Base-by-base conservation (phyloP, 2,888 invertebrate species). In the Neria commutata region DNA sequence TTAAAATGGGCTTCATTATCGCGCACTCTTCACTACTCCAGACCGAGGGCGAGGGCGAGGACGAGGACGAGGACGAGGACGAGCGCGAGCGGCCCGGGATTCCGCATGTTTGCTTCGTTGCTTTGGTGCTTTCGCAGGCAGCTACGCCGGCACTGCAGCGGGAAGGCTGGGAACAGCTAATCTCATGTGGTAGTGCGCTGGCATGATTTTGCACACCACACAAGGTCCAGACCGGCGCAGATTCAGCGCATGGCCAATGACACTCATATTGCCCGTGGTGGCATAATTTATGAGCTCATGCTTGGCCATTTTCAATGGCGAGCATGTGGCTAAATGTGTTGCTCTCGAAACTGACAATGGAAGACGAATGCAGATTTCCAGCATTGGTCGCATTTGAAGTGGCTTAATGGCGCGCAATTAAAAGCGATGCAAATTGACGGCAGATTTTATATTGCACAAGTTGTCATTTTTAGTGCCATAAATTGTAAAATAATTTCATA, bases 1-100 rank as follows among this genome's bases (percentile, higher is more conserved):
- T 76, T 76, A 76, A 76, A 76, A 75, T 76, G 76, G 75, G 76
- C 73, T 76, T 76, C 76, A 76, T 76, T 76, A 76, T 76, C 76
- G 73, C 77, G 69, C 59, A 19, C 52, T 29, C 29, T 29, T 5
- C 29, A 8, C 29, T 29, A 11, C 29, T 29, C 29, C 11, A 17
- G 47, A 6, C 4, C 16, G 6, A 48, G 48, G 3, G 16, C 2
- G 25, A 26, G n/a, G 26, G 49, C 8, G 49, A 49, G 49, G 8
- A 8, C 17, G 1, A 49, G 26, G 26, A 26, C 24, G 26, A 33
- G 51, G 33, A 16, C 3, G 21, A 51, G 33, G 23, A 16, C n/a
- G 24, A 47, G 10, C n/a, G 51, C 33, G 29, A 51, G 25, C 23
- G 33, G 51, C 26, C 14, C 48, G 25, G 25, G 25, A 48, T 24